phyloP scores from a whole-genome alignment of 2,888 invertebrate genomes.

The Cremastinae sp. region DNA sequence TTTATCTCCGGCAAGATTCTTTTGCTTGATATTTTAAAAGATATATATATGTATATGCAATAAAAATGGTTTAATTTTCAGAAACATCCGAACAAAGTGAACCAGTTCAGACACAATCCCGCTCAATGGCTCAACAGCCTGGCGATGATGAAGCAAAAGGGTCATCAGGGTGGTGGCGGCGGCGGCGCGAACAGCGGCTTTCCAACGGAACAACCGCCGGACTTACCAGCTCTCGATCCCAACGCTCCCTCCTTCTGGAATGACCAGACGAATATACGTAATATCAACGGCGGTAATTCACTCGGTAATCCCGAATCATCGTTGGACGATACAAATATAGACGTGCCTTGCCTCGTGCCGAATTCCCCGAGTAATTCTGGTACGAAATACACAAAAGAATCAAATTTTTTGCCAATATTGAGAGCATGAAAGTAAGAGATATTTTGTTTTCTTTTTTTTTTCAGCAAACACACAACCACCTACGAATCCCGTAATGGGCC shows the following conservation, averaged over 20 bases:
- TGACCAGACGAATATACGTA: conserved; percentile 77
- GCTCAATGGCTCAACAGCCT: conserved; percentile 91
- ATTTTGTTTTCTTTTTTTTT: background rate
- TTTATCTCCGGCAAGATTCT: background rate
- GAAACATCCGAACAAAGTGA: conserved; percentile 95
- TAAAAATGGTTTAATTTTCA: conserved; percentile 78
- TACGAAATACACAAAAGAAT: conserved; percentile 56
- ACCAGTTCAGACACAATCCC: conserved; percentile 92
- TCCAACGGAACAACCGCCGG: conserved; percentile 77
- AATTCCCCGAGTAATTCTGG: conserved; percentile 79
- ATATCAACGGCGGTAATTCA: conserved; percentile 78
- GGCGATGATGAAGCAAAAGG: conserved; percentile 88
- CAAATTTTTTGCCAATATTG: background rate
- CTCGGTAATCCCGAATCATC: conserved; percentile 78
- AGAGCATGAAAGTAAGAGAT: background rate
- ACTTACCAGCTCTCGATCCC: conserved; percentile 77
- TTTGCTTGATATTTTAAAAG: background rate
- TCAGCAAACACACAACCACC: conserved; percentile 77
- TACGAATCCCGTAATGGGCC: conserved; percentile 76
- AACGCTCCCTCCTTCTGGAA: conserved; percentile 78
- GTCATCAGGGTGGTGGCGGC: conserved; percentile 83
- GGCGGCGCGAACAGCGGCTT: conserved; percentile 79
- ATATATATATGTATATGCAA: background rate
- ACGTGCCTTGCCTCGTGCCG: conserved; percentile 80
- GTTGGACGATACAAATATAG: conserved; percentile 78